Percentiles rank a stretch among this genome's conserved stretches.
Evolutionary conservation across 2,888 invertebrate species (phyloP).

Genomic region (Leptopilina syphax): DNA sequence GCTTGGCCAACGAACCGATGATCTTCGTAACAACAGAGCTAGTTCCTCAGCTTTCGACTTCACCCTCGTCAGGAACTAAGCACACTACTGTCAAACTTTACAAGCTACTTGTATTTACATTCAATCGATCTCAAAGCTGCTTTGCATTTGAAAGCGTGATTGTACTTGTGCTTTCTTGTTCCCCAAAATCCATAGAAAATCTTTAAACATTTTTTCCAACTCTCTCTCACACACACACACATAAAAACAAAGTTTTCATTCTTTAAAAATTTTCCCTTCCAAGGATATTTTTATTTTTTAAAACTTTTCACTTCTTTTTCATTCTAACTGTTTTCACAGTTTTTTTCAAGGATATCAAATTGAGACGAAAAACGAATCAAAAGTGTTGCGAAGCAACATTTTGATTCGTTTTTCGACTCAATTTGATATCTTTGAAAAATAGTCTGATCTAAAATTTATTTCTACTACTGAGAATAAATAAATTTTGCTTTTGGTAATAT

Average conservation of each 20-base stretch:
- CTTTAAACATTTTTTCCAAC: neutral
- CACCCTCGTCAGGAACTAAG: slow-evolving; percentile 53
- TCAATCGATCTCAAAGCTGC: slow-evolving; percentile 31
- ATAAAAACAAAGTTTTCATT: neutral
- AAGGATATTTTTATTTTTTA: too few relatives aligned
- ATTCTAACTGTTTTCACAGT: too few relatives aligned
- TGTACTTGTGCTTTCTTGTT: slow-evolving; percentile 23
- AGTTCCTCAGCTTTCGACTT: slow-evolving; percentile 45
- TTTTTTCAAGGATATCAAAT: too few relatives aligned
- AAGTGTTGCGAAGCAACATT: too few relatives aligned
- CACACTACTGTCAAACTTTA: slow-evolving; percentile 45
- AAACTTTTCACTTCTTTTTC: too few relatives aligned
- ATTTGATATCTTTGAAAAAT: too few relatives aligned
- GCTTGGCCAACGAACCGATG: slow-evolving; percentile 53
- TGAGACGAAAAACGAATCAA: too few relatives aligned
- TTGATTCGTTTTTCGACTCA: too few relatives aligned
- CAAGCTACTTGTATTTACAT: slow-evolving; percentile 40
- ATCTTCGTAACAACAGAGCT: slow-evolving; percentile 55
- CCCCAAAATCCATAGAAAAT: neutral
- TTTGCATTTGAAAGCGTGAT: slow-evolving; percentile 38
- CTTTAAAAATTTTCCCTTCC: neutral
- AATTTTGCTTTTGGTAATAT: too few relatives aligned
- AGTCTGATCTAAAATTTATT: too few relatives aligned
- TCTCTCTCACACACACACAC: neutral
- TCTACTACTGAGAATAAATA: too few relatives aligned